Conservation (phyloP, 2,888 invertebrate genomes). For the Caenorhabditis wallacei region DNA sequence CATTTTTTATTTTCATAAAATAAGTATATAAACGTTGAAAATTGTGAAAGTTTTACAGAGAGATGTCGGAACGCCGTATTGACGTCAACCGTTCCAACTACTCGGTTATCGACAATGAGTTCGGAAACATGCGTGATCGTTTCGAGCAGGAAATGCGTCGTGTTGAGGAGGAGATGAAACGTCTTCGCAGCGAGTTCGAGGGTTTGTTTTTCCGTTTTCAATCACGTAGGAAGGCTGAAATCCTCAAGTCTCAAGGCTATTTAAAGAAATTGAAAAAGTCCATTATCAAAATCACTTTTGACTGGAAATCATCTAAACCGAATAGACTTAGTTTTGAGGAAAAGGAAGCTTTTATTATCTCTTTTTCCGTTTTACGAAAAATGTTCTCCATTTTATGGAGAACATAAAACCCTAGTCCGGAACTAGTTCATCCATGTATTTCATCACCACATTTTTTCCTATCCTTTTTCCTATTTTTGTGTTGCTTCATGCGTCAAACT, state of each 20-base stretch:
- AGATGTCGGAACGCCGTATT: slow-evolving; percentile 79
- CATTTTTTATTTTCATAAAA: slow-evolving; percentile 26
- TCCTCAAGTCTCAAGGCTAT: not conserved
- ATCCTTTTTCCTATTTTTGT: slow-evolving; percentile 4
- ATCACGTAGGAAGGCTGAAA: slow-evolving; percentile 8
- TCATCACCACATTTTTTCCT: slow-evolving; percentile 1
- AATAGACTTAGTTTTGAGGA: no score
- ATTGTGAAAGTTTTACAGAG: slow-evolving; percentile 41
- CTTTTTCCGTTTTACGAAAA: no score
- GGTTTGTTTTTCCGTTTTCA: slow-evolving; percentile 63
- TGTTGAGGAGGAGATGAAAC: slow-evolving; percentile 96
- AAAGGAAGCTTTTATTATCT: no score
- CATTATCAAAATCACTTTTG: not conserved
- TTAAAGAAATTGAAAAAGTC: not conserved
- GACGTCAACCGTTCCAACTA: slow-evolving; percentile 80
- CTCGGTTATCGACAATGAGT: slow-evolving; percentile 89
- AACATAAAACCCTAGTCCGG: not conserved
- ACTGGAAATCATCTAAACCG: no score
- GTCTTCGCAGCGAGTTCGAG: slow-evolving; percentile 82
- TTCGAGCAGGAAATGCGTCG: slow-evolving; percentile 91
- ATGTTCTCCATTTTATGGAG: slow-evolving; percentile 16
- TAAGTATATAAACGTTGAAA: not conserved
- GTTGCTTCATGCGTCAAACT: slow-evolving; percentile 2
- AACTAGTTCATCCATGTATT: slow-evolving; percentile 6
- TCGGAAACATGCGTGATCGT: slow-evolving; percentile 95